These are phyloP conservation scores for Protosalanx chinensis DNA, from an alignment of 2,797 vertebrate genomes.

Conservation along the genomic window DNA sequence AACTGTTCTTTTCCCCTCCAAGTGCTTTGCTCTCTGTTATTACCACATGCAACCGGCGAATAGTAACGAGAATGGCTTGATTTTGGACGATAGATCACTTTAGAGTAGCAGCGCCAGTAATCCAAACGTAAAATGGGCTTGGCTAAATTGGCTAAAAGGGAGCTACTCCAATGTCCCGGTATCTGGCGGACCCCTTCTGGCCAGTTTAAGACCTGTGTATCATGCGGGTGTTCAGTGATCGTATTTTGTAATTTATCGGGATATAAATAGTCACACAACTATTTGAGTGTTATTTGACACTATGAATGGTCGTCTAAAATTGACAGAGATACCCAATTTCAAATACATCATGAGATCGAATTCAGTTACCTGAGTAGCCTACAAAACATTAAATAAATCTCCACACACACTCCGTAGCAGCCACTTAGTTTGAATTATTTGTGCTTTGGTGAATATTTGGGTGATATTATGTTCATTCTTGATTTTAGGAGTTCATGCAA, in stretches of 20 bases:
- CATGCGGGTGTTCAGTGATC: not conserved
- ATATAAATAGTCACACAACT: not conserved
- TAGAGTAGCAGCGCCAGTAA: conserved; percentile 7
- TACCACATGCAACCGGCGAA: conserved; percentile 46
- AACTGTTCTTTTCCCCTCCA: not conserved
- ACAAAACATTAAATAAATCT: not conserved
- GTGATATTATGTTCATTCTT: conserved; percentile 5
- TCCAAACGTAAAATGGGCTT: conserved; percentile 36
- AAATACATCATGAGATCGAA: too few relatives aligned
- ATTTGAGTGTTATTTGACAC: not conserved
- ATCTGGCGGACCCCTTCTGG: conserved; percentile 50
- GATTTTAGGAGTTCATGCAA: conserved; percentile 6
- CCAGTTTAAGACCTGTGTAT: conserved; percentile 6
- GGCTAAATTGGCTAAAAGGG: conserved; percentile 16
- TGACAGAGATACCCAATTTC: too few relatives aligned
- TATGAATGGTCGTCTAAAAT: too few relatives aligned
- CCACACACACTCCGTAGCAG: not conserved
- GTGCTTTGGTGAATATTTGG: not conserved
- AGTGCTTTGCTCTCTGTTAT: conserved; percentile 3
- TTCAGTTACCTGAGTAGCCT: not conserved
- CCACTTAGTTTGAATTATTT: not conserved
- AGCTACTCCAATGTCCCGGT: conserved; percentile 27
- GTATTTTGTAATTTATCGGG: not conserved
- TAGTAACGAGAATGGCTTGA: conserved; percentile 4
- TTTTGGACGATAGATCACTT: conserved; percentile 19